Evolutionary conservation across 2,797 vertebrate genomes (phyloP), one percentile per base, ranked within the genome.

Genomic region (Poliocrania exsul): DNA sequence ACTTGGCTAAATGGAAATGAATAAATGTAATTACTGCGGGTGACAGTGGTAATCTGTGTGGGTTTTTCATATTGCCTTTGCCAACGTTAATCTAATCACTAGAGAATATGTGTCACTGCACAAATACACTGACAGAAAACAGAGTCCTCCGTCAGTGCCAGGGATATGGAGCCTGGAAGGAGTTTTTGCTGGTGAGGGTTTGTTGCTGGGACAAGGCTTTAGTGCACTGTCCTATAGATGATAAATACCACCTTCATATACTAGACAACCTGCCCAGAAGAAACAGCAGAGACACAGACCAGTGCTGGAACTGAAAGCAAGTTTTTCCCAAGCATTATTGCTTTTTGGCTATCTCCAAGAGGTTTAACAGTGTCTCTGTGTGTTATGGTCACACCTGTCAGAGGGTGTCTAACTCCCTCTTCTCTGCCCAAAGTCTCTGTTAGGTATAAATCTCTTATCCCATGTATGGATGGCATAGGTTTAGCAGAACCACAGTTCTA

Each of bases 1-100:
- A 98, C 98, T 98, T 97, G 96, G 97, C 98, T 98, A 98, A 98
- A 98, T 98, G 98, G 98, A 98, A 98, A 98, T 98, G 98, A 98
- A 98, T 98, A 98, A 98, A 98, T 98, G 98, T 98, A 98, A 98
- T 98, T 98, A 98, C 98, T 98, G 97, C 89, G 97, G 98, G 96
- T 98, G 98, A 98, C 98, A 98, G 97, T 98, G 98, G 98, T 98
- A 98, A 98, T 98, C 98, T 98, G 97, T 98, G 97, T 98, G 97
- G 97, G 97, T 98, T 98, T 98, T 98, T 98, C 97, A 98, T 98
- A 98, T 98, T 98, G 98, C 98, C 98, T 98, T 98, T 98, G 98
- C 98, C 97, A 98, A 97, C 93, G 90, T 97, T 98, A 98, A 98
- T 98, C 97, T 98, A 98, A 98, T 99, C 97, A 98, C 96, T 51